Evolutionary conservation across 2,113 vertebrate genomes (phyloP), one percentile per base, ranked within the genome.

Genomic region (Turdus rufiventris): DNA sequence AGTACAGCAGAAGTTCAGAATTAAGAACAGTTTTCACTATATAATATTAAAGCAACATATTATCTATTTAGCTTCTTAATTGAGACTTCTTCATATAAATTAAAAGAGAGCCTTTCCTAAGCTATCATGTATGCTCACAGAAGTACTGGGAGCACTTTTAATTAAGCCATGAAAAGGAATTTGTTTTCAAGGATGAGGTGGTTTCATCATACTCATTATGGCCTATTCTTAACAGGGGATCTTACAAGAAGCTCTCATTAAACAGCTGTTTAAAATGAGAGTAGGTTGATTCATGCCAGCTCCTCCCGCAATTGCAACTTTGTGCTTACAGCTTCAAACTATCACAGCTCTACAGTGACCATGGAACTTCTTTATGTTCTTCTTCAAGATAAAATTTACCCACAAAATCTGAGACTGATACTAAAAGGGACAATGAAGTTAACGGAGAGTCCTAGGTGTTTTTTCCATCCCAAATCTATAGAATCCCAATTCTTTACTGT

Each of bases 101-200:
- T 85, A 86, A 88, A 94, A 42, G 51, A 76, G 71, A 76, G 60
- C 34, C 61, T 95, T 91, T 84, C 74, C 50, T 86, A 79, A 75
- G 56, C 74, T 86, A 85, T 87, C 90, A 18, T 23, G 65, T 81
- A 77, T 65, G 89, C 93, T 91, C 77, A 77, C 54, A 74, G 61
- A 93, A 93, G 60, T 96, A 96, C 67, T 58, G 75, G 83, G 53
- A 95, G 76, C 94, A 91, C 88, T 97, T 95, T 97, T 97, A 95
- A 96, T 97, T 94, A 97, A 96, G 85, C 18, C 24, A 58, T 68
- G 85, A 88, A 75, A 92, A 92, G 77, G 81, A 63, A 61, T 94
- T 95, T 85, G 84, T 96, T 97, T 96, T 91, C 73, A 89, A 92
- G 89, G 80, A 90, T 86, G 86, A 91, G 85, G 88, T 93, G 89